Evolutionary conservation across 1,140 invertebrate species (phyloP).

Genomic region (Asbolus verrucosus): DNA sequence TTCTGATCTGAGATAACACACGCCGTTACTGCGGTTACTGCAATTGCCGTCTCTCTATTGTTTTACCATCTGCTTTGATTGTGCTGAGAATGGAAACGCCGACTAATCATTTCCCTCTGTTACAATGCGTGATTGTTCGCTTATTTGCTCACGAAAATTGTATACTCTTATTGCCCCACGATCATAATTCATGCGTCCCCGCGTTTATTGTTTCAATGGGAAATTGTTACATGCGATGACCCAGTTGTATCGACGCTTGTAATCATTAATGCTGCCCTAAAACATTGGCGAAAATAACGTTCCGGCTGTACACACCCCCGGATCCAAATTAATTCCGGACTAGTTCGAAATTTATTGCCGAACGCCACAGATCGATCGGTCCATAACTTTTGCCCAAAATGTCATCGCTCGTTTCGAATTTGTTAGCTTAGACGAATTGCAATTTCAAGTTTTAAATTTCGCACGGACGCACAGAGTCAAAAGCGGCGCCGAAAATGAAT

Average conservation of each 20-base stretch:
- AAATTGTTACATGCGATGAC: too few relatives aligned
- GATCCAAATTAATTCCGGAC: slow-evolving; percentile 1
- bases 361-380: not conserved
- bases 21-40: slow-evolving; percentile 29
- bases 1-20: slow-evolving; percentile 39
- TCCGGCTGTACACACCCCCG: not conserved
- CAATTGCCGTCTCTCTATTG: slow-evolving; percentile 38
- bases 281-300: slow-evolving; percentile 4
- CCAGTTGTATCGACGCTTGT: slow-evolving; percentile 26
- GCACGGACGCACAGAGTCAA: too few relatives aligned
- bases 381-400: not conserved
- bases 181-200: slow-evolving; percentile 26
- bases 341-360: not conserved
- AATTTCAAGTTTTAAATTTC: too few relatives aligned
- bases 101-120: slow-evolving; percentile 38
- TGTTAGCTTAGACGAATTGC: too few relatives aligned
- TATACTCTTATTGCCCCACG: slow-evolving; percentile 31
- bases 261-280: slow-evolving; percentile 9
- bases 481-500: too few relatives aligned
- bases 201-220: slow-evolving; percentile 17
- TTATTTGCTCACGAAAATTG: slow-evolving; percentile 39
- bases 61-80: slow-evolving; percentile 39
- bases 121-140: slow-evolving; percentile 36
- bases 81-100: slow-evolving; percentile 34
- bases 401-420: too few relatives aligned